Percentiles rank a stretch among this genome's conserved stretches.
Evolutionary conservation across 1,140 invertebrate species (phyloP).

Genomic region (Lepidotrigona ventralis): DNA sequence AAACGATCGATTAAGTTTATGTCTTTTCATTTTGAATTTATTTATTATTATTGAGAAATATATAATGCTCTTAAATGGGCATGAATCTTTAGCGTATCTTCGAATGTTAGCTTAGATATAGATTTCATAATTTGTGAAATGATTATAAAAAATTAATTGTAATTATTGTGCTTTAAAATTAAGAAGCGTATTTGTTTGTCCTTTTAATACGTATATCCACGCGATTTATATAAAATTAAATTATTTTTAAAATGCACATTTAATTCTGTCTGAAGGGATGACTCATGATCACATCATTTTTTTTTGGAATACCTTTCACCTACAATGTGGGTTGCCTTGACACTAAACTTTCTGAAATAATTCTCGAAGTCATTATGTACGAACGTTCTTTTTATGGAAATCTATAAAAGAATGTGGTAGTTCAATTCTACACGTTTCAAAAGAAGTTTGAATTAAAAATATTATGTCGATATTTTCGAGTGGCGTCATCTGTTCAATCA

Average conservation of each 20-base stretch:
- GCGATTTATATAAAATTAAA: neutral
- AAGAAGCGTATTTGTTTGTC: neutral
- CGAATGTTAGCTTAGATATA: constrained; percentile 2
- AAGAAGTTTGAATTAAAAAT: constrained; percentile 35
- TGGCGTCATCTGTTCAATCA: neutral
- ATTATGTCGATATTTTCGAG: no score
- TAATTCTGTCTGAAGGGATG: constrained; percentile 20
- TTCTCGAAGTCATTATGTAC: constrained; percentile 42
- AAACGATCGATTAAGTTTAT: neutral
- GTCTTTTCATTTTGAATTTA: neutral
- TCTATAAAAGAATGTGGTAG: constrained; percentile 7
- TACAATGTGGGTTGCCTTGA: constrained; percentile 49
- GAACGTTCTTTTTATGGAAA: constrained; percentile 28
- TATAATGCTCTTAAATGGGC: constrained; percentile 11
- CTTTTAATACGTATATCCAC: neutral
- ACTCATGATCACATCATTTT: constrained; percentile 30
- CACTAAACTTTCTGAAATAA: constrained; percentile 53
- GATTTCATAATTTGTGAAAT: neutral
- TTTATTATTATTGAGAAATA: neutral
- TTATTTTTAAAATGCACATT: constrained; percentile 22
- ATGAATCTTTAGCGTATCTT: constrained; percentile 25
- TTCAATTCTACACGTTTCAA: neutral
- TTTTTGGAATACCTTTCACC: constrained; percentile 44
- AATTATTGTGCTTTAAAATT: neutral
- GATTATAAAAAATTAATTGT: neutral